These are phyloP conservation scores for Helicoverpa assulta DNA, from an alignment of 2,888 invertebrate species.

Conservation along the genomic window DNA sequence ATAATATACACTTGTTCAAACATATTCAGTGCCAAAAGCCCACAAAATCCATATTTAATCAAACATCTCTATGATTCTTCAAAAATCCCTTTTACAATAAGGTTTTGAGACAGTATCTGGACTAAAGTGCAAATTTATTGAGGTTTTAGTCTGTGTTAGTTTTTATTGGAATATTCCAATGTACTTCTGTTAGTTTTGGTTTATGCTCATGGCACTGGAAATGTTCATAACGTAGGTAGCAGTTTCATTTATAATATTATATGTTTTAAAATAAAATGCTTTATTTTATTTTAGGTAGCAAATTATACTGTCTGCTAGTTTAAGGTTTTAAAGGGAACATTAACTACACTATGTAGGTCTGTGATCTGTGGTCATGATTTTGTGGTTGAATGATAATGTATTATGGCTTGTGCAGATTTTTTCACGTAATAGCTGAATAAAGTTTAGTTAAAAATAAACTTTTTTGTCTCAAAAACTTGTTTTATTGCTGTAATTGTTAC, in stretches of 20 bases:
- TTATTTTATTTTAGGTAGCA: slow-evolving; percentile 44
- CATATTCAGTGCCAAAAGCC: slow-evolving; percentile 54
- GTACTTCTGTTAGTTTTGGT: not conserved
- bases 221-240: slow-evolving; percentile 25
- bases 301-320: slow-evolving; percentile 48
- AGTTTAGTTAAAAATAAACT: slow-evolving; percentile 61
- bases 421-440: slow-evolving; percentile 46
- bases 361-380: slow-evolving; percentile 54
- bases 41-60: too few relatives aligned
- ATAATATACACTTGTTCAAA: slow-evolving; percentile 22
- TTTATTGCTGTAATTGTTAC: slow-evolving; percentile 7
- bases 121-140: too few relatives aligned
- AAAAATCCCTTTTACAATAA: not conserved
- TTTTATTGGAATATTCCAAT: too few relatives aligned
- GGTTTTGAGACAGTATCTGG: not conserved
- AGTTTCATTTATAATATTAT: slow-evolving; percentile 25
- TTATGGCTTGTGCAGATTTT: slow-evolving; percentile 51
- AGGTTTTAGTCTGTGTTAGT: too few relatives aligned
- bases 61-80: not conserved
- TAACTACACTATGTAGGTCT: slow-evolving; percentile 42
- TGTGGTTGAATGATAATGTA: slow-evolving; percentile 53
- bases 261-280: slow-evolving; percentile 32
- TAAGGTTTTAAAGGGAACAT: slow-evolving; percentile 57
- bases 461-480: slow-evolving; percentile 52
- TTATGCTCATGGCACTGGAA: slow-evolving; percentile 39